Conservation (phyloP, 1,140 invertebrate species). For the Aphis gossypii region DNA sequence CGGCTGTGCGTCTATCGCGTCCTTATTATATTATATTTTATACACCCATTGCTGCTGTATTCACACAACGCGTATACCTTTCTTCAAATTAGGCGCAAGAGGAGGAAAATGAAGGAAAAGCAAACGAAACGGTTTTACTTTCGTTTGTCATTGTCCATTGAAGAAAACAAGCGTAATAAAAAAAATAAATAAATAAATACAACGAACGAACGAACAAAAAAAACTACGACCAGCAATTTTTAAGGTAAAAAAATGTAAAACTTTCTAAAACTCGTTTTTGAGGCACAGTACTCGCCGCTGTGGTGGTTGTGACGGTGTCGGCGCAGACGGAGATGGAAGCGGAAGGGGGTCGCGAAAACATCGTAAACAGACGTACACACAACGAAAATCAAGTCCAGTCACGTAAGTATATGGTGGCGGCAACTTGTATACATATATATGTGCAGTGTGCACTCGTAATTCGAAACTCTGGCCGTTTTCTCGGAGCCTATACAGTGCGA, state of each 20-base stretch:
- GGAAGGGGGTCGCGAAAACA: background rate
- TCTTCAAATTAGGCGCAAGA: background rate
- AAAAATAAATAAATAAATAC: background rate
- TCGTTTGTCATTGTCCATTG: background rate
- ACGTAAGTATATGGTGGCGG: slow-evolving; percentile 20
- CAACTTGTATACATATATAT: background rate
- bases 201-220: background rate
- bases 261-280: slow-evolving; percentile 45
- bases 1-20: background rate
- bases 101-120: background rate
- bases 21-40: slow-evolving; percentile 12
- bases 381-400: slow-evolving; percentile 41
- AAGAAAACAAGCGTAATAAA: background rate
- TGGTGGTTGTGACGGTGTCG: background rate
- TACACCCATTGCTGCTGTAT: background rate
- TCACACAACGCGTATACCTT: background rate
- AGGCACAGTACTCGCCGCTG: background rate
- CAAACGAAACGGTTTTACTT: slow-evolving; percentile 24
- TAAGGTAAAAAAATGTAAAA: slow-evolving; percentile 49
- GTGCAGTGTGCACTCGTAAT: background rate
- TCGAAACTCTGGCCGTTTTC: slow-evolving; percentile 22
- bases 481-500: background rate
- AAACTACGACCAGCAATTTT: background rate
- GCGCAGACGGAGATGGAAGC: background rate
- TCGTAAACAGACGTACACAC: slow-evolving; percentile 32